Conservation (phyloP, 2,113 vertebrate genomes). For the Capreolus pygargus region DNA sequence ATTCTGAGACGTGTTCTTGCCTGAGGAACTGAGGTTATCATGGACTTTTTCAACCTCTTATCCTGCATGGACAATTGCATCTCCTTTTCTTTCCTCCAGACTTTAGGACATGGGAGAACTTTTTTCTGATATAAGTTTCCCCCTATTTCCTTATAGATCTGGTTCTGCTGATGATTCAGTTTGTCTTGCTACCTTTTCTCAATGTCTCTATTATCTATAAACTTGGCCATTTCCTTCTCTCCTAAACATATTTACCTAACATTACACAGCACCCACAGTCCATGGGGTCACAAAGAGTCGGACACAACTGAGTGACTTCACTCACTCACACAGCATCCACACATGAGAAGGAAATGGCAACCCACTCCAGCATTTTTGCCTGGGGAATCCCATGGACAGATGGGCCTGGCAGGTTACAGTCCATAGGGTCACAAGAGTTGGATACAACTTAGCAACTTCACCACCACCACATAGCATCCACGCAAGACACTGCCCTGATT, state of each 20-base stretch:
- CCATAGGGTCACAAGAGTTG: background rate
- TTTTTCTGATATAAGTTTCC: background rate
- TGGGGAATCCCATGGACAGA: background rate
- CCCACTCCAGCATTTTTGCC: background rate
- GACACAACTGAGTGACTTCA: too few species aligned
- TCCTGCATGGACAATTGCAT: background rate
- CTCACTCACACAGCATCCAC: background rate
- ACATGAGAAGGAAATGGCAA: background rate
- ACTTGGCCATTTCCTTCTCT: background rate
- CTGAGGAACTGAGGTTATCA: background rate
- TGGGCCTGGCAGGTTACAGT: background rate
- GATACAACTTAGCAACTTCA: background rate
- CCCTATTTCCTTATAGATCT: background rate
- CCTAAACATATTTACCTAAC: background rate
- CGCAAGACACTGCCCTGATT: background rate
- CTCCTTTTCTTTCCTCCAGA: background rate
- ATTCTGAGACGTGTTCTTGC: background rate
- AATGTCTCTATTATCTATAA: background rate
- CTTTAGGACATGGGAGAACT: background rate
- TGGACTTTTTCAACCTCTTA: background rate
- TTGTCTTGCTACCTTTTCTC: background rate
- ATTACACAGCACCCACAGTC: background rate
- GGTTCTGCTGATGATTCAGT: background rate
- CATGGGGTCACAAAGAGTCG: too few species aligned
- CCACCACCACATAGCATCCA: background rate